Percentiles rank a stretch among this genome's conserved stretches.
Conservation (phyloP, 2,113 vertebrate genomes). For the Geothlypis trichas region DNA sequence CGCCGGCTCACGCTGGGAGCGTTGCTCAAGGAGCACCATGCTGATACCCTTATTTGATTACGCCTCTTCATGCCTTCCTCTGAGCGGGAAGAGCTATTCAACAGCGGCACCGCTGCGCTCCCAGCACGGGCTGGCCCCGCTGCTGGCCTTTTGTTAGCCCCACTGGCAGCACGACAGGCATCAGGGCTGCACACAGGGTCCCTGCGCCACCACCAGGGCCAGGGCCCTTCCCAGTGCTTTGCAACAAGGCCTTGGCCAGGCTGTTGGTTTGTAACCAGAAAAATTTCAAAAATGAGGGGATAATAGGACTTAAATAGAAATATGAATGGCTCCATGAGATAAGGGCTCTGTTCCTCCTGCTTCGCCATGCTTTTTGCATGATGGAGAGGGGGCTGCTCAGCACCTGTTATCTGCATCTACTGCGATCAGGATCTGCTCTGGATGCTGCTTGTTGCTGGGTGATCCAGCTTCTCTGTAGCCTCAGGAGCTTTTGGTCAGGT, state of each 20-base stretch:
- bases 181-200: background rate
- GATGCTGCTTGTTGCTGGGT: background rate
- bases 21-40: constrained; percentile 82
- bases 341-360: background rate
- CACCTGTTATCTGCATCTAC: background rate
- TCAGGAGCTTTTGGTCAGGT: background rate
- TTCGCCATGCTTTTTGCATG: background rate
- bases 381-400: background rate
- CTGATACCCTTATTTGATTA: constrained; percentile 89
- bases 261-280: background rate
- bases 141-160: constrained; percentile 59
- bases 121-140: constrained; percentile 33
- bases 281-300: background rate
- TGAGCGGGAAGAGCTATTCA: constrained; percentile 41
- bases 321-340: background rate
- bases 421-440: background rate
- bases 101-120: background rate
- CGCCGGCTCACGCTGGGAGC: constrained; percentile 75
- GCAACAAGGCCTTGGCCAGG: background rate
- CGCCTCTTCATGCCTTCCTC: constrained; percentile 62
- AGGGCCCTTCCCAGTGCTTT: background rate
- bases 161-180: background rate
- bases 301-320: background rate
- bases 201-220: rapidly evolving
- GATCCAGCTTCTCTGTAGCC: background rate